These are phyloP conservation scores for Phthorimaea operculella DNA, from an alignment of 1,140 invertebrate species.

Conservation along the genomic window DNA sequence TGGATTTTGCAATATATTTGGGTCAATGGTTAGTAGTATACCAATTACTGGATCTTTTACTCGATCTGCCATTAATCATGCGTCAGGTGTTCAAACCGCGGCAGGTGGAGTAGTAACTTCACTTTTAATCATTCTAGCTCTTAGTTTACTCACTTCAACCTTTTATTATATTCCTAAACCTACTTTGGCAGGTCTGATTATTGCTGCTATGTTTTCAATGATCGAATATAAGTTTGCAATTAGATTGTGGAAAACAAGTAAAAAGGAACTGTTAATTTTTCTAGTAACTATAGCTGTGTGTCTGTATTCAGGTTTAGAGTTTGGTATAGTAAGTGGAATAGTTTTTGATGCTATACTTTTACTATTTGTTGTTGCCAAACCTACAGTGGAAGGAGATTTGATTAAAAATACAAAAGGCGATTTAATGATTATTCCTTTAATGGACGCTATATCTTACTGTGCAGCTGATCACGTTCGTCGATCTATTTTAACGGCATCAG, in stretches of 20 bases:
- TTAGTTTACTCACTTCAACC: constrained; percentile 49
- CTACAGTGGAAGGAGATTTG: constrained; percentile 26
- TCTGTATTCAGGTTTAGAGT: constrained; percentile 47
- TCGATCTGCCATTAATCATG: constrained; percentile 90
- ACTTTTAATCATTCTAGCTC: constrained; percentile 39
- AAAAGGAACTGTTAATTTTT: constrained; percentile 39
- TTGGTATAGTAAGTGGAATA: constrained; percentile 48
- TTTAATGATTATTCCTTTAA: constrained; percentile 26
- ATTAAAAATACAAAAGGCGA: constrained; percentile 25
- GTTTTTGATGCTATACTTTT: constrained; percentile 39
- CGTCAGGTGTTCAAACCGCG: constrained; percentile 88
- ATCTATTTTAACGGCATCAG: constrained; percentile 29
- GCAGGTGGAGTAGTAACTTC: constrained; percentile 79
- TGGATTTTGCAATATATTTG: constrained; percentile 83
- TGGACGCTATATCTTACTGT: constrained; percentile 44
- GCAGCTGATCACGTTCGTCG: constrained; percentile 43
- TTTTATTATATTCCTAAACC: constrained; percentile 59
- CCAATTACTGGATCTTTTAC: constrained; percentile 91
- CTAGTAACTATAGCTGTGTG: constrained; percentile 36
- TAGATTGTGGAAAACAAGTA: constrained; percentile 41
- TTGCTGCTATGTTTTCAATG: constrained; percentile 55
- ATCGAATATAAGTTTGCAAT: constrained; percentile 38
- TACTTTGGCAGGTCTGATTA: constrained; percentile 52
- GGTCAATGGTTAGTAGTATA: constrained; percentile 88
- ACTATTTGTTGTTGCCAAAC: constrained; percentile 38